Conservation (phyloP, 1,140 invertebrate species). For the Planococcus citri region DNA sequence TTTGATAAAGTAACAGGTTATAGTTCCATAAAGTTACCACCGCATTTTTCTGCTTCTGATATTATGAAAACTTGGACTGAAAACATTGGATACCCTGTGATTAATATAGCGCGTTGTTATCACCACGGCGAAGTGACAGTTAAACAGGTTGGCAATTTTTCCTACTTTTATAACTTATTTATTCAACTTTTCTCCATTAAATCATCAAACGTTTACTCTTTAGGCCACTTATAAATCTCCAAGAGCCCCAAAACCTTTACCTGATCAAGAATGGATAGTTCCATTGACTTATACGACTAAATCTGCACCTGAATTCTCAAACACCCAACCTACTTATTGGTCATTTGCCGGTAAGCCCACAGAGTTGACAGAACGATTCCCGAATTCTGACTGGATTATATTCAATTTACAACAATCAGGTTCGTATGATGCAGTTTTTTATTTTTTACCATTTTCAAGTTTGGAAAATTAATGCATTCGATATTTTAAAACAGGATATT, state of each 20-base stretch:
- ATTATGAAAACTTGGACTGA: conserved; percentile 44
- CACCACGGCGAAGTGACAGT: conserved; percentile 25
- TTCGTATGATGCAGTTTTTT: conserved; percentile 31
- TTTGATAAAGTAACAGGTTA: not conserved
- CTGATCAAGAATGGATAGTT: conserved; percentile 56
- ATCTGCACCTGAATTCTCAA: conserved; percentile 44
- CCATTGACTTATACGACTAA: conserved; percentile 64
- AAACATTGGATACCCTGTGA: conserved; percentile 59
- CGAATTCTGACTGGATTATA: conserved; percentile 54
- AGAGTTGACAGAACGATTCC: conserved; percentile 33
- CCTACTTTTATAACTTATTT: not conserved
- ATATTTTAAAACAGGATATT: conserved; percentile 38
- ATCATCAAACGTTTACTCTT: too few species aligned
- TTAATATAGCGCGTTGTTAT: conserved; percentile 49
- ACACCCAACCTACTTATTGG: conserved; percentile 58
- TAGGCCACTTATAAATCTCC: conserved; percentile 29
- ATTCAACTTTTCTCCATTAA: too few species aligned
- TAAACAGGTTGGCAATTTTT: conserved; percentile 15
- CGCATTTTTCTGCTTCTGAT: not conserved
- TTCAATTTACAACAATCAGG: conserved; percentile 66
- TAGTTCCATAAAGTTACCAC: not conserved
- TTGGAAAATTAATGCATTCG: too few species aligned
- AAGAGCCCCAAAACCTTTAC: conserved; percentile 30
- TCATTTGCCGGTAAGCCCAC: conserved; percentile 39
- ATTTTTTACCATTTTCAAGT: too few species aligned